Evolutionary conservation across 2,888 invertebrate genomes (phyloP).

Genomic region (Petrophora chlorosata): DNA sequence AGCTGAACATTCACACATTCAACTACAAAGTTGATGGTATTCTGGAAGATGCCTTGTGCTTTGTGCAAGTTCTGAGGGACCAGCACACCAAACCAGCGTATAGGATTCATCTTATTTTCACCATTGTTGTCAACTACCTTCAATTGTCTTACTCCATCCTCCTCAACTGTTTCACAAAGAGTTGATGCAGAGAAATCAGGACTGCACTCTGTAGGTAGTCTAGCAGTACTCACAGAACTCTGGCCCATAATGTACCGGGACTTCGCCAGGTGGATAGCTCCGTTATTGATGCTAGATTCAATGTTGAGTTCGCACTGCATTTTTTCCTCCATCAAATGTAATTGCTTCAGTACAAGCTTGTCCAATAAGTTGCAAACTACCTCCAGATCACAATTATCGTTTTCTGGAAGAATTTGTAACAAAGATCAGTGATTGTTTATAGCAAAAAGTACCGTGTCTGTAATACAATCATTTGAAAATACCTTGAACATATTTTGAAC

Average conservation of each 20-base stretch:
- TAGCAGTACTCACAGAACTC: conserved; percentile 86
- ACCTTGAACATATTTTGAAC: not conserved
- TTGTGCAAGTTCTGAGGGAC: conserved; percentile 91
- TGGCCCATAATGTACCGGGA: conserved; percentile 91
- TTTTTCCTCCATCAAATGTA: conserved; percentile 90
- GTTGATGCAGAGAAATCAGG: conserved; percentile 69
- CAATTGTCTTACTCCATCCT: conserved; percentile 70
- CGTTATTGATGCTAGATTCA: conserved; percentile 87
- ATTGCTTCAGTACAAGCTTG: conserved; percentile 86
- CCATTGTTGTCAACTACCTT: conserved; percentile 58
- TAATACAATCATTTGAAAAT: too few relatives aligned
- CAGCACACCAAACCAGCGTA: conserved; percentile 94
- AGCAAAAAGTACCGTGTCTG: too few relatives aligned
- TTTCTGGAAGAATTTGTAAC: conserved; percentile 22
- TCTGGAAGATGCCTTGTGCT: conserved; percentile 89
- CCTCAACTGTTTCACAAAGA: conserved; percentile 63
- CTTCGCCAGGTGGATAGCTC: conserved; percentile 90
- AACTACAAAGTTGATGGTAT: conserved; percentile 86
- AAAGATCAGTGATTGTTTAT: too few relatives aligned
- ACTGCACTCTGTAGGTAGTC: conserved; percentile 87
- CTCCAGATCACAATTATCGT: conserved; percentile 37
- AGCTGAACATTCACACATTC: conserved; percentile 88
- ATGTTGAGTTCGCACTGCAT: conserved; percentile 87
- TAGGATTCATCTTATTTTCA: conserved; percentile 83
- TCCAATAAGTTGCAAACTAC: conserved; percentile 86